phyloP scores from a whole-genome alignment of 2,113 vertebrate species.

The Picathartes gymnocephalus region DNA sequence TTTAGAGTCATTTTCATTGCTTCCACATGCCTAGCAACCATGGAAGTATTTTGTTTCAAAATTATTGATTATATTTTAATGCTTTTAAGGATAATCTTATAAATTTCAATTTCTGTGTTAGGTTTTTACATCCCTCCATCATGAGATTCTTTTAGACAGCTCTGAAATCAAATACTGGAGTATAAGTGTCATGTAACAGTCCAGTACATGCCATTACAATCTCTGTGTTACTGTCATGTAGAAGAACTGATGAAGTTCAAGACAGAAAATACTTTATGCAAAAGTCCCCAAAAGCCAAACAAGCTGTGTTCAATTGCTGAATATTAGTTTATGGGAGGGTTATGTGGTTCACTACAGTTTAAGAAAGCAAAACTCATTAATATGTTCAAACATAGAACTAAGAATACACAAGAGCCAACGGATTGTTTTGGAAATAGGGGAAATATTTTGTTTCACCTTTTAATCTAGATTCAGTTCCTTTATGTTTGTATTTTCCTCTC shows the following conservation, averaged over 20 bases:
- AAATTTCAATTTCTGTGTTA: background rate
- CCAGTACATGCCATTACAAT: background rate
- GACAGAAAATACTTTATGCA: background rate
- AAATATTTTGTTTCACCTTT: background rate
- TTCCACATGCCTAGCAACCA: background rate
- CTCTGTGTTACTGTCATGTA: background rate
- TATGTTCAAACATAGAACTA: background rate
- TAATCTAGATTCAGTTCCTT: background rate
- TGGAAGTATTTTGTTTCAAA: background rate
- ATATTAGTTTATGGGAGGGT: background rate
- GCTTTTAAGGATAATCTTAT: background rate
- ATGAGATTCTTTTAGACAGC: background rate
- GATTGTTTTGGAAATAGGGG: background rate
- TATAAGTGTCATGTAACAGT: background rate
- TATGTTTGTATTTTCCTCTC: background rate
- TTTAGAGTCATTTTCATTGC: background rate
- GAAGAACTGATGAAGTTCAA: background rate
- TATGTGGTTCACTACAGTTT: background rate
- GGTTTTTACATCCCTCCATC: background rate
- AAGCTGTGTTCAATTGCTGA: background rate
- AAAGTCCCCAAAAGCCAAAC: background rate
- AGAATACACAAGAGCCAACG: background rate
- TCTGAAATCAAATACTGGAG: background rate
- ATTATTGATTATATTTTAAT: background rate
- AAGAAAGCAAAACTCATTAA: background rate